Evolutionary conservation across 2,797 vertebrate genomes (phyloP).

Genomic region (Gadopsis marmoratus): DNA sequence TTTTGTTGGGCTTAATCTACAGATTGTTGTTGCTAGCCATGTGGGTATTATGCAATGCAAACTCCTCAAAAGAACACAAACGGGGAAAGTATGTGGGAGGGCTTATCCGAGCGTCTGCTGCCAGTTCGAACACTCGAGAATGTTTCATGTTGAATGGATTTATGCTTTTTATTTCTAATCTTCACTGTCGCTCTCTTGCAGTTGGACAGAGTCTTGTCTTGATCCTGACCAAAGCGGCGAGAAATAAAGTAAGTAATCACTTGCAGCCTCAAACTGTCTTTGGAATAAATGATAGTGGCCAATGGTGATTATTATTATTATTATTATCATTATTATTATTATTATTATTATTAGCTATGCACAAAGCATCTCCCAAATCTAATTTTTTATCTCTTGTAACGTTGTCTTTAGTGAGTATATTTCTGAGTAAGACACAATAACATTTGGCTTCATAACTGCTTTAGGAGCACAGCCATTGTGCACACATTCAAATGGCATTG

Average conservation of each 20-base stretch:
- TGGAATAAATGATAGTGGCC: conserved; percentile 37
- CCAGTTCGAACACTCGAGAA: conserved; percentile 78
- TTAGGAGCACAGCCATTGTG: conserved; percentile 69
- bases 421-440: conserved; percentile 35
- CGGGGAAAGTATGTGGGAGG: conserved; percentile 83
- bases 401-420: conserved; percentile 27
- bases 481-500: conserved; percentile 75
- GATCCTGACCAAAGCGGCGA: conserved; percentile 62
- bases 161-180: conserved; percentile 79
- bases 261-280: conserved; percentile 43
- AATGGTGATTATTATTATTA: background rate
- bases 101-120: conserved; percentile 79
- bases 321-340: too few species aligned
- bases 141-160: conserved; percentile 75
- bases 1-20: conserved; percentile 79
- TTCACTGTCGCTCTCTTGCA: conserved; percentile 69
- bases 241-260: conserved; percentile 60
- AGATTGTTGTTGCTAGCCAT: conserved; percentile 78
- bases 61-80: conserved; percentile 79
- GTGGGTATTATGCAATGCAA: conserved; percentile 79
- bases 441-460: conserved; percentile 51
- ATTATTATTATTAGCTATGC: too few species aligned
- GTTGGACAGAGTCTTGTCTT: conserved; percentile 64
- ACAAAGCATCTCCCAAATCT: background rate
- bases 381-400: background rate